A percentile compares a stretch with the other conserved stretches of the same genome.
phyloP scores from a whole-genome alignment of 1,140 invertebrate genomes.

The Drosophila teissieri region DNA sequence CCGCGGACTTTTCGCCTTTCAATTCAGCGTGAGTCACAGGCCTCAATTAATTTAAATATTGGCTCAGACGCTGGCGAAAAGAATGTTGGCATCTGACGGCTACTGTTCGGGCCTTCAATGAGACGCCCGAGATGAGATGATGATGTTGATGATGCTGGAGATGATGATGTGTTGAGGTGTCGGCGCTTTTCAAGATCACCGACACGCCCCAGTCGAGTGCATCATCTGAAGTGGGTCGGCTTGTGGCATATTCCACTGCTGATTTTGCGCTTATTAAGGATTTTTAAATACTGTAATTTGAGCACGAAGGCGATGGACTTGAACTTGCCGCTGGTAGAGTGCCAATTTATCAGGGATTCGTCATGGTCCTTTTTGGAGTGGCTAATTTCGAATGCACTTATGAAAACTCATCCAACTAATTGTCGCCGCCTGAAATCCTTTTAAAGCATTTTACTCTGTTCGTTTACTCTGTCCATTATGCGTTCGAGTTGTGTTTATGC shows the following conservation, averaged over 20 bases:
- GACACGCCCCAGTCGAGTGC: constrained; percentile 33
- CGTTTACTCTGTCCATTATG: not conserved
- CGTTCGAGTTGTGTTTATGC: constrained; percentile 35
- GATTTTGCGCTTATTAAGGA: constrained; percentile 79
- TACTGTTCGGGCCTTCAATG: constrained; percentile 37
- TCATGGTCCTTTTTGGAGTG: constrained; percentile 30
- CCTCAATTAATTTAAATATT: constrained; percentile 44
- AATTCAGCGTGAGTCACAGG: constrained; percentile 30
- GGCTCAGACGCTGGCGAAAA: constrained; percentile 24
- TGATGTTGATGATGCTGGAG: constrained; percentile 22
- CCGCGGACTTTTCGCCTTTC: constrained; percentile 18
- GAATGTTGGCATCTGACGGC: constrained; percentile 45
- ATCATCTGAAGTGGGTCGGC: constrained; percentile 37
- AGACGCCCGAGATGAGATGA: constrained; percentile 10
- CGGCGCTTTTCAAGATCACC: constrained; percentile 52
- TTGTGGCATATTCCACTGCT: constrained; percentile 24
- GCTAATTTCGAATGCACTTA: constrained; percentile 65
- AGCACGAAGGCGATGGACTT: constrained; percentile 8
- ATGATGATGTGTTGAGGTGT: constrained; percentile 50
- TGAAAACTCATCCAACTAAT: constrained; percentile 76
- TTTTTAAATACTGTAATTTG: constrained; percentile 82
- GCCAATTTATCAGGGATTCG: constrained; percentile 71
- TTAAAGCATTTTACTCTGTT: constrained; percentile 38
- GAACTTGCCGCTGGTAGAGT: constrained; percentile 39
- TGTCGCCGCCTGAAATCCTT: constrained; percentile 46